These are phyloP conservation scores for Selene dorsalis DNA, from an alignment of 2,797 vertebrate species.

Conservation along the genomic window DNA sequence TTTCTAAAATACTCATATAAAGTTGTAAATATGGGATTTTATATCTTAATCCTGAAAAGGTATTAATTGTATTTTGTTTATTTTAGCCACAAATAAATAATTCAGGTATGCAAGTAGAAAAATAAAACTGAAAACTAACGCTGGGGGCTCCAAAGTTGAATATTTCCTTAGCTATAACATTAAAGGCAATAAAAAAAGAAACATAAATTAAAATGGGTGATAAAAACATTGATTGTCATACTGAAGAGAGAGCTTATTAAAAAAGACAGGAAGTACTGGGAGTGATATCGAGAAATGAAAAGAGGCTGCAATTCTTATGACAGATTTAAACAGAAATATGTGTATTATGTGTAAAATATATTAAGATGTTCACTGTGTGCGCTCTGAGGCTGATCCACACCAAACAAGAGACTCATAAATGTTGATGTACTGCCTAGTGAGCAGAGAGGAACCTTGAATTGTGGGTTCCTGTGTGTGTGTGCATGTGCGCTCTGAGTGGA, in stretches of 20 bases:
- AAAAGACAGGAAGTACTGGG: background rate
- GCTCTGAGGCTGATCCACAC: background rate
- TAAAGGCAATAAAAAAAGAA: background rate
- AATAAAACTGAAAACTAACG: no score
- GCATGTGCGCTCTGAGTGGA: background rate
- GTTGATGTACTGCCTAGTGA: background rate
- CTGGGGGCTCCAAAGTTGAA: background rate
- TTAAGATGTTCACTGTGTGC: background rate
- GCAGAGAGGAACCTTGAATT: slow-evolving; percentile 12
- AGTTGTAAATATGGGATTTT: no score
- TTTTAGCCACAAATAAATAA: no score
- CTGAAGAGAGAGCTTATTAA: background rate
- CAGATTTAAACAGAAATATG: background rate
- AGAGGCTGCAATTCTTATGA: background rate
- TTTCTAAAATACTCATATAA: background rate
- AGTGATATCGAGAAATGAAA: background rate
- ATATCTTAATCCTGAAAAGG: no score
- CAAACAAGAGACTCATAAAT: background rate
- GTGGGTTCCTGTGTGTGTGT: background rate
- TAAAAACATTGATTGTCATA: background rate
- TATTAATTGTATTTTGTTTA: no score
- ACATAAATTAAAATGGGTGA: background rate
- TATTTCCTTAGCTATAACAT: background rate
- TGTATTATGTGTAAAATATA: no score
- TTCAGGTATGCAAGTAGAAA: no score